Percentiles rank a stretch among this genome's conserved stretches.
Conservation (phyloP, 2,113 vertebrate genomes). For the Callospermophilus lateralis region DNA sequence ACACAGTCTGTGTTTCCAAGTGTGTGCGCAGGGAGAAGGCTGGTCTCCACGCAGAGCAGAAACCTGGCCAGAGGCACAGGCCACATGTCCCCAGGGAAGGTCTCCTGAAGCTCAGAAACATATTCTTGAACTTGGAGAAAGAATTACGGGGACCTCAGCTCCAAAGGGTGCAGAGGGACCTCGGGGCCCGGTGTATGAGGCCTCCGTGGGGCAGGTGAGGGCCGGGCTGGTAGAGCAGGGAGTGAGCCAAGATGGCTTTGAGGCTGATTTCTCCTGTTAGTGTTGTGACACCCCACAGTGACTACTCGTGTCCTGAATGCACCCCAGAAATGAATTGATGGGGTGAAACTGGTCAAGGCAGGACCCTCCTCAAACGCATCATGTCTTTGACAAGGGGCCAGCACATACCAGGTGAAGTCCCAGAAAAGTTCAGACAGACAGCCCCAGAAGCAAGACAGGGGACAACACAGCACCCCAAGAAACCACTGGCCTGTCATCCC, state of each 20-base stretch:
- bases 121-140: neutral
- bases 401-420: neutral
- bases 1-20: neutral
- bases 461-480: neutral
- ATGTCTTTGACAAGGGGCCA: neutral
- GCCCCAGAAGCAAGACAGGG: neutral
- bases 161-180: neutral
- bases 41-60: neutral
- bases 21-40: neutral
- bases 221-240: neutral
- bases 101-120: neutral
- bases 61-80: neutral
- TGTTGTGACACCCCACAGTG: neutral
- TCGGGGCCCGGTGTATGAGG: fast-evolving
- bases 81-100: neutral
- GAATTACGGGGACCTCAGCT: neutral
- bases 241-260: slow-evolving; percentile 1
- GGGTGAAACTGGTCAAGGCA: no score
- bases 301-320: neutral
- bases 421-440: neutral
- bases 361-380: fast-evolving
- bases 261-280: neutral
- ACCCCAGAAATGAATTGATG: neutral
- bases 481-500: neutral
- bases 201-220: neutral